Base-by-base conservation (phyloP, 2,888 invertebrate genomes). In the Heliconius cydno region DNA sequence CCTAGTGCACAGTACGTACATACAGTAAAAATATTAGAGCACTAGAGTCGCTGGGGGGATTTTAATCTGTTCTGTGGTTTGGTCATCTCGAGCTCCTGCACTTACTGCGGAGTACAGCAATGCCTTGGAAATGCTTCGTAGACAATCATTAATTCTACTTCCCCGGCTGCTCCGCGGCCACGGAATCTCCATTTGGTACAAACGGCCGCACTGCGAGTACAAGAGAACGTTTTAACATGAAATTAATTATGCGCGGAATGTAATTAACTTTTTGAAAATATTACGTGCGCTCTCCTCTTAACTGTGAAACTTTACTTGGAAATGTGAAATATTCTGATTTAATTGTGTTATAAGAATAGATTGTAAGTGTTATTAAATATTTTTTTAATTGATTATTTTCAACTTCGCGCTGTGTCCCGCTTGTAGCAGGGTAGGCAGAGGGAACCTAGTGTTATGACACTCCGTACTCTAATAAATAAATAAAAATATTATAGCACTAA, bases 261-360 rank as follows among this genome's bases (percentile, higher is more conserved):
- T 57, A 73, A 73, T 73, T 73, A 72, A 60, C 30, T 34, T 73
- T 73, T 73, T 60, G 30, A 60, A 57, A 73, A 34, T 60, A 34
- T 73, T 73, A 60, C 60, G 30, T 60, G 73, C 34, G 57, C 34
- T 60, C 30, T 73, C 34, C 57, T 57, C 34, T 1, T n/a, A 3
- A 6, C 30, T 52, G 30, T 30, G 25, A 19, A 52, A 57, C 15
- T 34, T 72, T 22, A 68, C 30, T 30, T 2, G 57, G 13, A 30
- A 34, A 9, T 73, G 34, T 57, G 3, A 73, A 60, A 57, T 57
- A 57, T 57, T 60, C 34, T 22, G 28, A 30, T 19, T n/a, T 57
- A 22, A 52, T 73, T 34, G 19, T 12, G 57, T 52, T 73, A 52
- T 15, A 10, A 22, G 34, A 57, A 57, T 57, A 72, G 52, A 41